A percentile compares a stretch with the other conserved stretches of the same genome.
Conservation (phyloP, 2,888 invertebrate species). For the Xestia c-nigrum region DNA sequence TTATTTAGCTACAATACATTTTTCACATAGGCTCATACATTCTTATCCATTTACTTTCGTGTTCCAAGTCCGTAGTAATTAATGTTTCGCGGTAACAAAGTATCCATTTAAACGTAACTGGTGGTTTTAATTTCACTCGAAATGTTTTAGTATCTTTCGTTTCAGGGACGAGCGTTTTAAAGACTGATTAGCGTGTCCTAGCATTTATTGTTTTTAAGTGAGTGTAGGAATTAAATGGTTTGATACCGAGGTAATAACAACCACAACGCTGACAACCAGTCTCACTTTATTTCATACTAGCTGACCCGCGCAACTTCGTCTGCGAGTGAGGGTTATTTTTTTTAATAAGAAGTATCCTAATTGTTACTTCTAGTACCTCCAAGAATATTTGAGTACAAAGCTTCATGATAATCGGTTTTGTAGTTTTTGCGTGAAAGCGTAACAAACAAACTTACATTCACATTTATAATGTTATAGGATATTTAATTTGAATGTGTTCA, state of each 20-base stretch:
- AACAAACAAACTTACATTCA: too few species aligned
- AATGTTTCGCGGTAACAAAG: slow-evolving; percentile 79
- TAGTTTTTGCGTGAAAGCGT: too few species aligned
- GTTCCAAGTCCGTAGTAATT: slow-evolving; percentile 69
- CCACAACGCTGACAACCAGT: too few species aligned
- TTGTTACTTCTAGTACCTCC: too few species aligned
- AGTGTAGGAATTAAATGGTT: slow-evolving; percentile 14
- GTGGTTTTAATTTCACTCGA: slow-evolving; percentile 79
- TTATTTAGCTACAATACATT: neutral
- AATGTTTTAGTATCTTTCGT: slow-evolving; percentile 71
- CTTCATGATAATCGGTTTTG: too few species aligned
- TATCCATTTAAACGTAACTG: slow-evolving; percentile 78
- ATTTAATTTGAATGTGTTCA: neutral
- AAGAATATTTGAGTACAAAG: too few species aligned
- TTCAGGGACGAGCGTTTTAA: slow-evolving; percentile 64
- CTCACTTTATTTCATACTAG: too few species aligned
- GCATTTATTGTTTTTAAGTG: slow-evolving; percentile 40
- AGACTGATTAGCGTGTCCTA: slow-evolving; percentile 58
- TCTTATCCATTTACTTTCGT: slow-evolving; percentile 63
- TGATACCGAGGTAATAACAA: neutral
- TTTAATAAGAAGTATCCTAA: too few species aligned
- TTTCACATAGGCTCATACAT: slow-evolving; percentile 29
- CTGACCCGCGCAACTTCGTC: too few species aligned
- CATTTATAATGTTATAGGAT: too few species aligned
- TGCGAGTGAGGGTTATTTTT: too few species aligned